Percentiles rank a stretch among this genome's conserved stretches.
phyloP scores from a whole-genome alignment of 53 echinoderm and acorn worm species.

The Echinarachnius parma region DNA sequence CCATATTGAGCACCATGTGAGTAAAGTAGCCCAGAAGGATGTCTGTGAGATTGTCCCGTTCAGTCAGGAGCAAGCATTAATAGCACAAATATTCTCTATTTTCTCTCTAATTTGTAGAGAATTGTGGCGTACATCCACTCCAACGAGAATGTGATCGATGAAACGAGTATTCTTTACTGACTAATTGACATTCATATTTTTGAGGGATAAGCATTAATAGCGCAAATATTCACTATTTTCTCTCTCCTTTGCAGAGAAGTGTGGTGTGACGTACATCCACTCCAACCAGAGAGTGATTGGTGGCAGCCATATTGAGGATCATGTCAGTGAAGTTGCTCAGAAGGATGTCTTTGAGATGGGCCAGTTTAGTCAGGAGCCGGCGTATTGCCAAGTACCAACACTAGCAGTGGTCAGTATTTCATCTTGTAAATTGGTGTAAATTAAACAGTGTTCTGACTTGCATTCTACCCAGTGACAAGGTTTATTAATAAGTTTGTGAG shows the following conservation, averaged over 20 bases:
- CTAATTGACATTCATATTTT: neutral
- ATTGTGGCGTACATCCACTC: conserved; percentile 93
- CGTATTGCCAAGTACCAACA: conserved; percentile 81
- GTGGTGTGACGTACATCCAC: conserved; percentile 82
- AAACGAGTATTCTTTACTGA: neutral
- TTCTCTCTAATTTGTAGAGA: conserved; percentile 70
- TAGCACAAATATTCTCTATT: neutral
- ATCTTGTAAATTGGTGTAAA: too few relatives aligned
- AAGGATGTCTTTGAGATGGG: conserved; percentile 74
- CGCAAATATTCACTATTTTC: neutral
- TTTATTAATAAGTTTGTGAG: too few relatives aligned
- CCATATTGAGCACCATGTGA: too few relatives aligned
- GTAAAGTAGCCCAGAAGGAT: too few relatives aligned
- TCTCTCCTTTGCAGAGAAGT: conserved; percentile 83
- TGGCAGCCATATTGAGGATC: conserved; percentile 76
- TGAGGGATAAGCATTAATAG: neutral
- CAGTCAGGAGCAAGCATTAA: neutral
- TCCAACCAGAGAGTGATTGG: conserved; percentile 89
- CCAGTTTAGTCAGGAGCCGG: conserved; percentile 84
- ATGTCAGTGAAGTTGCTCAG: conserved; percentile 78
- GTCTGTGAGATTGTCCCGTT: too few relatives aligned
- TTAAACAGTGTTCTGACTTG: too few relatives aligned
- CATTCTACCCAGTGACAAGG: too few relatives aligned
- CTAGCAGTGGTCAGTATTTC: conserved; percentile 72
- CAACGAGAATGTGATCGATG: conserved; percentile 79